Conservation (phyloP, 2,113 vertebrate genomes). For the Syrmaticus mikado region DNA sequence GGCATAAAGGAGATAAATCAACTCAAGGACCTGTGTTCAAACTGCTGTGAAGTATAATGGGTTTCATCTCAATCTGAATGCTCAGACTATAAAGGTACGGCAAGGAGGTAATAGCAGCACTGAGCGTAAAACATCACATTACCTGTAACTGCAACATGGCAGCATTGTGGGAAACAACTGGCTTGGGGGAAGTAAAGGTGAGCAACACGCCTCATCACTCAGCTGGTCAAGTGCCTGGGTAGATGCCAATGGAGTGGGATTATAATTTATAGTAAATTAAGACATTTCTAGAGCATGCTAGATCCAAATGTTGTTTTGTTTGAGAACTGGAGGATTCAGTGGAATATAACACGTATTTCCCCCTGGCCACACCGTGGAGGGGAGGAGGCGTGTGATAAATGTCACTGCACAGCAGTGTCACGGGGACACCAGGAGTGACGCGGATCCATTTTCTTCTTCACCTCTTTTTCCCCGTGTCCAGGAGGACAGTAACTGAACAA, state of each 20-base stretch:
- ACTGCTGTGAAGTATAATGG: conserved; percentile 59
- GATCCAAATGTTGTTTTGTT: neutral
- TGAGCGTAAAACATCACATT: conserved; percentile 32
- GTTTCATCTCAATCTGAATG: conserved; percentile 31
- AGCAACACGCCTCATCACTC: neutral
- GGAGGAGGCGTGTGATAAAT: neutral
- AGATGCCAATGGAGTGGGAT: neutral
- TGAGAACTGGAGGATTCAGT: neutral
- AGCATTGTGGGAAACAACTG: neutral
- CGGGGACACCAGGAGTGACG: neutral
- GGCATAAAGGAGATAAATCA: conserved; percentile 57
- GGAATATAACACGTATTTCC: neutral
- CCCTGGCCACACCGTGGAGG: neutral
- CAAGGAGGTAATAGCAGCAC: neutral
- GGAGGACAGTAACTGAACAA: neutral
- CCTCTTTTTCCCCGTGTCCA: neutral
- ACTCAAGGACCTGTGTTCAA: conserved; percentile 48
- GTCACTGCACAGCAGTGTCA: neutral
- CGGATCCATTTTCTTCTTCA: neutral
- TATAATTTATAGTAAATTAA: neutral
- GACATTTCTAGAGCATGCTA: neutral
- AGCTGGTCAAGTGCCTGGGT: neutral
- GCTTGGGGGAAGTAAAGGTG: neutral
- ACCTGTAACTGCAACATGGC: neutral
- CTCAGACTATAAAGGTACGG: neutral